Conservation (phyloP, 2,113 vertebrate species). For the Oryzias javanicus region DNA sequence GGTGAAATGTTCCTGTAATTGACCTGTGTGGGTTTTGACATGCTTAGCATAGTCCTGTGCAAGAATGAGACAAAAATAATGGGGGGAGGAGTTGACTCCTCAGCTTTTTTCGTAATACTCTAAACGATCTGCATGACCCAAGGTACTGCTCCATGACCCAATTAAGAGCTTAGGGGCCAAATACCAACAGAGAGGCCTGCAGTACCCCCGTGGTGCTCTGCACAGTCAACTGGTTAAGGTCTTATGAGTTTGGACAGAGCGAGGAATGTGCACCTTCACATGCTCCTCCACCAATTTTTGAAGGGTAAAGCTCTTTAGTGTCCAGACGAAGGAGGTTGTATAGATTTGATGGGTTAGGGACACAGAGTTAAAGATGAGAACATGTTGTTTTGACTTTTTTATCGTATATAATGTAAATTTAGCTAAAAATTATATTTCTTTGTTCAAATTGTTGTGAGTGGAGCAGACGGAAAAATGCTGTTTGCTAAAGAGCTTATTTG, state of each 20-base stretch:
- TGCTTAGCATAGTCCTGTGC: not conserved
- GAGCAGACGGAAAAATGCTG: too few relatives aligned
- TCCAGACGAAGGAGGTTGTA: slow-evolving; percentile 43
- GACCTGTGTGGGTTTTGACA: not conserved
- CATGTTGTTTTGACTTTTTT: too few relatives aligned
- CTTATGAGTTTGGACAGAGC: slow-evolving; percentile 69
- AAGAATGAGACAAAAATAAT: not conserved
- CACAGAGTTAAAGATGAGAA: slow-evolving; percentile 24
- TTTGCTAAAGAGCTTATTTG: too few relatives aligned
- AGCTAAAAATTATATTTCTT: too few relatives aligned
- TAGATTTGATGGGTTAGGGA: slow-evolving; percentile 43
- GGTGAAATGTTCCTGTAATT: not conserved
- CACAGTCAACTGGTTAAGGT: slow-evolving; percentile 70
- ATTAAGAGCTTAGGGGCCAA: slow-evolving; percentile 40
- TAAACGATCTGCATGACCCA: slow-evolving; percentile 35
- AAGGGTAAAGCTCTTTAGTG: slow-evolving; percentile 74
- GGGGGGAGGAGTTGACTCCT: not conserved
- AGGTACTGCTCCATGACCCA: slow-evolving; percentile 41
- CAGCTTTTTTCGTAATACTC: not conserved
- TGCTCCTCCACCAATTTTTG: slow-evolving; percentile 40
- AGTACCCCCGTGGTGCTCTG: slow-evolving; percentile 51
- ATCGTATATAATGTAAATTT: too few relatives aligned
- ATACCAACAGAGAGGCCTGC: slow-evolving; percentile 32
- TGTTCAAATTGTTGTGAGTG: too few relatives aligned
- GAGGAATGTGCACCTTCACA: slow-evolving; percentile 75